phyloP scores from a whole-genome alignment of 2,113 vertebrate genomes.

The Gymnobelideus leadbeateri region DNA sequence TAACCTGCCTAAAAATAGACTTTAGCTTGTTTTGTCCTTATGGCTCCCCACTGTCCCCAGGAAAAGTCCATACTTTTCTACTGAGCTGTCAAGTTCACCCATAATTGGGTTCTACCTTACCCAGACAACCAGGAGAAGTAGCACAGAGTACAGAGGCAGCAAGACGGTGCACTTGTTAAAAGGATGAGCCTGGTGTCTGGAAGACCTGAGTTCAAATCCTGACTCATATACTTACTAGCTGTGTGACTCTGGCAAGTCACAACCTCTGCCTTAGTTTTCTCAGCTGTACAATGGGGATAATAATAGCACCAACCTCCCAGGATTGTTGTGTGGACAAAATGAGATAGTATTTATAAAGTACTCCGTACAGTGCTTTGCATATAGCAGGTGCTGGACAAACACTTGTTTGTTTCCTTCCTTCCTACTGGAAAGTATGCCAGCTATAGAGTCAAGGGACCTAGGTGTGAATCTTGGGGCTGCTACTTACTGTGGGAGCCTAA shows the following conservation, averaged over 20 bases:
- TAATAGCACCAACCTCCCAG: not conserved
- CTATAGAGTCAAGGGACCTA: not conserved
- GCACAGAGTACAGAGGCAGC: too few relatives aligned
- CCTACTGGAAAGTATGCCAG: not conserved
- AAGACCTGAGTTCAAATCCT: too few relatives aligned
- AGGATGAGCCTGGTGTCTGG: too few relatives aligned
- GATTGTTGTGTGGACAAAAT: not conserved
- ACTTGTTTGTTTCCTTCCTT: not conserved
- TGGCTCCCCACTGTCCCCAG: not conserved
- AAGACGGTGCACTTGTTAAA: too few relatives aligned
- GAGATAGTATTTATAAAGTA: not conserved
- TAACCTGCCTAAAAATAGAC: not conserved
- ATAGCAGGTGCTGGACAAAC: not conserved
- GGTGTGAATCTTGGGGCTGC: not conserved
- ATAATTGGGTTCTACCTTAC: not conserved
- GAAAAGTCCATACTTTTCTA: constrained; percentile 23
- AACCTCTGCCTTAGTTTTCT: not conserved
- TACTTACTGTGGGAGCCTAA: not conserved
- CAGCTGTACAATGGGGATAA: not conserved
- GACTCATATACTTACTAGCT: too few relatives aligned
- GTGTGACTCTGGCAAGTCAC: too few relatives aligned
- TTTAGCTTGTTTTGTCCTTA: not conserved
- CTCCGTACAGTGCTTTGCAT: not conserved
- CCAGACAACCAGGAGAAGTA: too few relatives aligned
- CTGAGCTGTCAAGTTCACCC: constrained; percentile 21